Conservation (phyloP, 2,113 vertebrate genomes). For the Phylloscopus whistleri region DNA sequence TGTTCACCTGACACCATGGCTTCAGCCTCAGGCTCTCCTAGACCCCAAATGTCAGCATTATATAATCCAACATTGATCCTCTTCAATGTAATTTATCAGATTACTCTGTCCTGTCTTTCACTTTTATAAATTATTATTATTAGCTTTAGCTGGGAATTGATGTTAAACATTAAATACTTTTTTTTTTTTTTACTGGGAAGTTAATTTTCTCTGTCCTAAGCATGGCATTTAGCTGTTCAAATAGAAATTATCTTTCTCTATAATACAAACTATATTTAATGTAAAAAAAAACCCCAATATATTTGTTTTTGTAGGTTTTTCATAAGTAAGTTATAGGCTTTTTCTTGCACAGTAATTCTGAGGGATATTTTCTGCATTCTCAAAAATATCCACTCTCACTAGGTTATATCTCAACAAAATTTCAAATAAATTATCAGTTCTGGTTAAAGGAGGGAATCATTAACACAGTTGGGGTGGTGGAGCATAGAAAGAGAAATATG, state of each 20-base stretch:
- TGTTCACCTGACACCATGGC: neutral
- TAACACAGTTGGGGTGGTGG: neutral
- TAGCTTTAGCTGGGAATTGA: neutral
- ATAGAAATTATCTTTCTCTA: neutral
- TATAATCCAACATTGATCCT: neutral
- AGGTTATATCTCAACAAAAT: neutral
- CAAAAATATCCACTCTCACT: neutral
- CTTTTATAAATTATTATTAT: neutral
- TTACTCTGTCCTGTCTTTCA: neutral
- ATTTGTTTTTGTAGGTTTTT: neutral
- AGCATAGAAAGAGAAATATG: neutral
- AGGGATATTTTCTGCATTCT: neutral
- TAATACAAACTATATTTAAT: neutral
- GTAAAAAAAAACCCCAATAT: accelerated
- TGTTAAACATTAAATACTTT: neutral
- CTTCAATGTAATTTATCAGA: neutral
- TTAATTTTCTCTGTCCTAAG: neutral
- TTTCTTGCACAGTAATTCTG: neutral
- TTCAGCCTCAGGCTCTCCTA: neutral
- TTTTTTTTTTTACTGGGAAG: neutral
- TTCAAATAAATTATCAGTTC: neutral
- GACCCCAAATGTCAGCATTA: neutral
- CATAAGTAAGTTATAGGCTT: neutral
- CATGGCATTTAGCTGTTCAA: neutral
- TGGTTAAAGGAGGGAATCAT: neutral